Evolutionary conservation across 2,888 invertebrate species (phyloP).

Genomic region (Agonopterix subpropinquella): DNA sequence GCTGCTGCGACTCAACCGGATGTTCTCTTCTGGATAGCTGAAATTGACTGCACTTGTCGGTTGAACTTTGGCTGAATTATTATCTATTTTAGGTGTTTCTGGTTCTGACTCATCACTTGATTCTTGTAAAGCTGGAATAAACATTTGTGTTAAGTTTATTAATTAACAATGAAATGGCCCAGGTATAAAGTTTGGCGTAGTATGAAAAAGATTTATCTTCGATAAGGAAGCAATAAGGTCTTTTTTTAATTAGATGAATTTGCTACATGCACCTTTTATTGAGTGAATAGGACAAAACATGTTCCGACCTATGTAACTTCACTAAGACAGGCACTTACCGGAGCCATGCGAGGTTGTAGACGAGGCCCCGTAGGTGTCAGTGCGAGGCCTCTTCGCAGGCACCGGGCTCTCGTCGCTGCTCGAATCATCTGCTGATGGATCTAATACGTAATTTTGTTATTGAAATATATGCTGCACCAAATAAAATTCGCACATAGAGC

Average conservation of each 20-base stretch:
- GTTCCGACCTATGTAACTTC: no score
- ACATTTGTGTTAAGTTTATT: no score
- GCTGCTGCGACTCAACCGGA: slow-evolving; percentile 53
- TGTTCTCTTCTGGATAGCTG: slow-evolving; percentile 22
- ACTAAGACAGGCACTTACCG: slow-evolving; percentile 25
- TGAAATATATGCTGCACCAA: no score
- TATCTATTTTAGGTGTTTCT: slow-evolving; percentile 29
- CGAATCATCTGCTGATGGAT: slow-evolving; percentile 50
- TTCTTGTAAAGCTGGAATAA: slow-evolving; percentile 39
- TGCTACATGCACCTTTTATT: no score
- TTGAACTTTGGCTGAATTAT: slow-evolving; percentile 20
- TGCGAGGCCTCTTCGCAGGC: slow-evolving; percentile 47
- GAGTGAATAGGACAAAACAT: no score
- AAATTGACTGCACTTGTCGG: neutral
- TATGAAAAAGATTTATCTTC: no score
- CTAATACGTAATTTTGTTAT: slow-evolving; percentile 15
- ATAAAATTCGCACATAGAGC: no score
- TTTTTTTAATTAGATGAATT: no score
- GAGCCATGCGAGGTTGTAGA: slow-evolving; percentile 66
- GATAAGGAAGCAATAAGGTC: no score
- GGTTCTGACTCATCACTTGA: slow-evolving; percentile 50
- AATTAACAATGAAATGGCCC: no score
- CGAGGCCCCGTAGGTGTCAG: slow-evolving; percentile 56
- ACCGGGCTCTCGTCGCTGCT: slow-evolving; percentile 51
- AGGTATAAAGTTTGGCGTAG: no score